Evolutionary conservation across 2,113 vertebrate genomes (phyloP).

Genomic region (Rhea americana): DNA sequence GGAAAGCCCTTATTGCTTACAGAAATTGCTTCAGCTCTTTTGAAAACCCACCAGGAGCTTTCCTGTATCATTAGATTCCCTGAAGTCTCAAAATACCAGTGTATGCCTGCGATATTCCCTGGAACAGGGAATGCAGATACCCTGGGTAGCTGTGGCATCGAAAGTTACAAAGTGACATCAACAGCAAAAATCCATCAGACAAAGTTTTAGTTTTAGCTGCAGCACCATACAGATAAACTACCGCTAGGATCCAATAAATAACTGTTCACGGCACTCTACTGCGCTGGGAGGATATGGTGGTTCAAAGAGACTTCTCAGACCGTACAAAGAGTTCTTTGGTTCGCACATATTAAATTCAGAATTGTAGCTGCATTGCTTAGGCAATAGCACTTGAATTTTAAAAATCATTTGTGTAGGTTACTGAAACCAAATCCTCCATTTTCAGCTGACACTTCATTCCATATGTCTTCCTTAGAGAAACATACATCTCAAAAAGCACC

Average conservation of each 20-base stretch:
- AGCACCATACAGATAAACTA: background rate
- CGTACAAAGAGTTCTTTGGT: background rate
- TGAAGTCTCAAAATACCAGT: background rate
- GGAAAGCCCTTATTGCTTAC: background rate
- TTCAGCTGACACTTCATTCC: background rate
- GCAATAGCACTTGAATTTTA: background rate
- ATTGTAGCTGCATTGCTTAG: background rate
- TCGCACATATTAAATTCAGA: background rate
- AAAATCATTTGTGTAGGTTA: too few relatives aligned
- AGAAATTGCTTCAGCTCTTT: background rate
- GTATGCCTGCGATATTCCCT: background rate
- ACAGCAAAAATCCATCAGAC: background rate
- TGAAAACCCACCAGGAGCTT: background rate
- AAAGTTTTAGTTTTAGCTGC: background rate
- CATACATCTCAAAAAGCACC: background rate
- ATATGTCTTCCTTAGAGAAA: background rate
- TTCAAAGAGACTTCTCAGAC: background rate
- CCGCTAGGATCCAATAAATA: background rate
- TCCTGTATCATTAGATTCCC: background rate
- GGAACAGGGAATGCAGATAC: background rate
- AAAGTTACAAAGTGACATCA: background rate
- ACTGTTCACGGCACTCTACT: background rate
- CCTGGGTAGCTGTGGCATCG: fast-evolving
- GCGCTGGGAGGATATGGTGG: background rate
- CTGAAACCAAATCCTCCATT: background rate